Conservation (phyloP, 2,797 vertebrate genomes). For the Rhinichthys osculus region DNA sequence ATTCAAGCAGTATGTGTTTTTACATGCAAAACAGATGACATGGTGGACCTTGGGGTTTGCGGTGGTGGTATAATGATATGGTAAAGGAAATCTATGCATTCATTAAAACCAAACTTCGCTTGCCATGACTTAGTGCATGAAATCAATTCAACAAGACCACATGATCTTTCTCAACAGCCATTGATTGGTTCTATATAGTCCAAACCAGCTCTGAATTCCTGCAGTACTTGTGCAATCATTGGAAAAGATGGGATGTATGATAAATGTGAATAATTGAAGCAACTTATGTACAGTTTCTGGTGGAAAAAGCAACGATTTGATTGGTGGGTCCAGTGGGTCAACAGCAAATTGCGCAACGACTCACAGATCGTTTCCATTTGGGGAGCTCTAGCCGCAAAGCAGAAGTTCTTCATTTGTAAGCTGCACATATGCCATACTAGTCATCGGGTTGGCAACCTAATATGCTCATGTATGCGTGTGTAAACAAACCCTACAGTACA, state of each 20-base stretch:
- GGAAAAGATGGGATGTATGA: not conserved
- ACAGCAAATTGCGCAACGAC: not conserved
- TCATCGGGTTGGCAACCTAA: not conserved
- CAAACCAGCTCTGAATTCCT: constrained; percentile 8
- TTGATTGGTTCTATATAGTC: constrained; percentile 30
- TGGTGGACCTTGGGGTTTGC: constrained; percentile 2
- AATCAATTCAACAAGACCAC: constrained; percentile 50
- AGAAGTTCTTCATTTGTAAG: constrained; percentile 4
- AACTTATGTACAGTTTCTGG: not conserved
- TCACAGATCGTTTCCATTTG: not conserved
- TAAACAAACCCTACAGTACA: constrained; percentile 20
- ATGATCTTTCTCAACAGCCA: constrained; percentile 31
- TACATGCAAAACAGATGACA: constrained; percentile 39
- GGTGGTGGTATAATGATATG: constrained; percentile 19
- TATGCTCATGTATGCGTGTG: not conserved
- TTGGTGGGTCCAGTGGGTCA: constrained; percentile 10
- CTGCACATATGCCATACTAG: constrained; percentile 6
- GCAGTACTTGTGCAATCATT: not conserved
- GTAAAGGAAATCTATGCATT: constrained; percentile 41
- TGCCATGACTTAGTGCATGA: constrained; percentile 16
- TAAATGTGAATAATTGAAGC: constrained; percentile 32
- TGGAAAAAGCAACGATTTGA: not conserved
- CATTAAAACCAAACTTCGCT: constrained; percentile 38
- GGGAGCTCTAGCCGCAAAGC: not conserved
- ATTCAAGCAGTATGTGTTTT: constrained; percentile 25